These are phyloP conservation scores for Cephalotes varians DNA, from an alignment of 2,888 invertebrate genomes.

Conservation along the genomic window DNA sequence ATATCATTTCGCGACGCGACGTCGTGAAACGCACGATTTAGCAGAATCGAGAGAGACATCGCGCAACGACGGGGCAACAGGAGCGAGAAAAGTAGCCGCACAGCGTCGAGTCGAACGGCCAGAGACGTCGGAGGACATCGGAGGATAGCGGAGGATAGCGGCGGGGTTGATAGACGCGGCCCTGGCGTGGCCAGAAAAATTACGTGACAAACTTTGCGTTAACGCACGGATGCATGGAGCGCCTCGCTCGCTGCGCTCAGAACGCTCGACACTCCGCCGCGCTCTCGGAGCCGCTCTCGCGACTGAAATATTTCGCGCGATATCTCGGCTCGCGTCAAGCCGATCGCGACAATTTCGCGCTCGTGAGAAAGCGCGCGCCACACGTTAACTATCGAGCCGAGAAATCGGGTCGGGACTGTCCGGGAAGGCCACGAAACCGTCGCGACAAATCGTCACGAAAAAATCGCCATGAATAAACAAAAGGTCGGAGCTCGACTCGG, in stretches of 20 bases:
- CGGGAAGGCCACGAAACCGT: slow-evolving; percentile 72
- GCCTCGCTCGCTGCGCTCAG: slow-evolving; percentile 70
- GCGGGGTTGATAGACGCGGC: slow-evolving; percentile 81
- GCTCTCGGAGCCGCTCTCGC: slow-evolving; percentile 49
- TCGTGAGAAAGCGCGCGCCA: slow-evolving; percentile 58
- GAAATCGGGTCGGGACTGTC: slow-evolving; percentile 68
- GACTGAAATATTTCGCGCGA: slow-evolving; percentile 79
- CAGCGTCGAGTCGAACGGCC: neutral
- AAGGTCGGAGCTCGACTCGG: slow-evolving; percentile 79
- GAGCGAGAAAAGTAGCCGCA: slow-evolving; percentile 37
- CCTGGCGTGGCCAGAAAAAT: slow-evolving; percentile 82
- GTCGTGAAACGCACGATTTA: slow-evolving; percentile 2
- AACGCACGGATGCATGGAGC: slow-evolving; percentile 69
- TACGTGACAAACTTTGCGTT: slow-evolving; percentile 84
- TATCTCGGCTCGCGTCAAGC: slow-evolving; percentile 70
- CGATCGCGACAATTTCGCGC: slow-evolving; percentile 68
- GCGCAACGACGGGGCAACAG: neutral
- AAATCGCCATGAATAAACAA: slow-evolving; percentile 84
- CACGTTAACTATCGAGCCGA: slow-evolving; percentile 71
- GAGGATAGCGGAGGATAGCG: slow-evolving; percentile 31
- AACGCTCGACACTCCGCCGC: neutral
- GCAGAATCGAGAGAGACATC: neutral
- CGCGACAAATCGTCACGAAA: slow-evolving; percentile 75
- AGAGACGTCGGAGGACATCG: neutral
- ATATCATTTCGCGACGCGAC: slow-evolving; percentile 11